Evolutionary conservation across 2,113 vertebrate genomes (phyloP).

Genomic region (Oxygymnocypris stewartii): DNA sequence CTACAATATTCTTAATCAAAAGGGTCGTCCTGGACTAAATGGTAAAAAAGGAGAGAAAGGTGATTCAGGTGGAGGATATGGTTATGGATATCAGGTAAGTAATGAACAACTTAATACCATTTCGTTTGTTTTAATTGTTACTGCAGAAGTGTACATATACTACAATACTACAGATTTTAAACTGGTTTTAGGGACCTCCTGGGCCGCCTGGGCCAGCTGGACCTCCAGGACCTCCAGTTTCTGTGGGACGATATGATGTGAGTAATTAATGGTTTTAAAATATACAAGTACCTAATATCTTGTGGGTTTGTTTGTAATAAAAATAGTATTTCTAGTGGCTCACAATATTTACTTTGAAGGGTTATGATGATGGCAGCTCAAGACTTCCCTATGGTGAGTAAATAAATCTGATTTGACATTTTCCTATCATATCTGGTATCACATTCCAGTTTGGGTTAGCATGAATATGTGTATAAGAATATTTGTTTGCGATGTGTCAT

Average conservation of each 20-base stretch:
- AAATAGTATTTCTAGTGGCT: not conserved
- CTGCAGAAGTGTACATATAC: not conserved
- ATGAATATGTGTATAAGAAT: not conserved
- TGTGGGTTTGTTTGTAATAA: not conserved
- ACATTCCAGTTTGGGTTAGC: not conserved
- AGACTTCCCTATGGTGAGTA: conserved; percentile 57
- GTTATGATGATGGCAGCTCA: conserved; percentile 48
- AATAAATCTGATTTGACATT: not conserved
- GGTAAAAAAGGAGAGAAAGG: conserved; percentile 88
- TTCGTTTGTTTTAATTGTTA: not conserved
- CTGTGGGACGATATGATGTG: conserved; percentile 53
- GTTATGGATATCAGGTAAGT: conserved; percentile 76
- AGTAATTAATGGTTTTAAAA: conserved; percentile 48
- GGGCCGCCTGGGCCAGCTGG: conserved; percentile 75
- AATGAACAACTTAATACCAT: not conserved
- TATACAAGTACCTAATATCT: not conserved
- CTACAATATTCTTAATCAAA: not conserved
- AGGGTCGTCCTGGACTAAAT: conserved; percentile 94
- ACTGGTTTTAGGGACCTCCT: conserved; percentile 70
- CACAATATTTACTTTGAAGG: conserved; percentile 46
- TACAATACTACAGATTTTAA: not conserved
- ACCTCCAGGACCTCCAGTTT: conserved; percentile 60
- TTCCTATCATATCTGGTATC: not conserved
- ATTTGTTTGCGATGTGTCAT: not conserved
- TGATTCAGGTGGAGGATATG: conserved; percentile 66